Base-by-base conservation (phyloP, 1,140 invertebrate genomes). In the Cydia fagiglandana region DNA sequence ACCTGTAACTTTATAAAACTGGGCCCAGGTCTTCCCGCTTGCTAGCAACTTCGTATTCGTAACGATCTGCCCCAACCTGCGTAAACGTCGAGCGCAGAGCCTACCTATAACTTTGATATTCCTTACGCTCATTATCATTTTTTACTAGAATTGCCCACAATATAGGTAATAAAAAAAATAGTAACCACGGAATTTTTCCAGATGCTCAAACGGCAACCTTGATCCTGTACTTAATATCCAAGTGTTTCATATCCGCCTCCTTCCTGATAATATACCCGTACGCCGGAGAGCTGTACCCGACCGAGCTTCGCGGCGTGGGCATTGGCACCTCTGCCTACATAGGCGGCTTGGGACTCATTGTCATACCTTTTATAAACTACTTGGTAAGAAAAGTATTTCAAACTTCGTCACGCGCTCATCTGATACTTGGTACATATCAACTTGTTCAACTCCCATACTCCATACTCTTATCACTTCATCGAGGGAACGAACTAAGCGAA, bases 191-290 rank as follows among this genome's bases (percentile, higher is more conserved):
- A 53, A 77, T 24, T 83, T 75, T 94, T 95, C 79, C 88, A 97
- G 96, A 97, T 92, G 96, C 96, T 34, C 94, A 96, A 56, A 94
- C 93, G 15, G 93, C 95, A 80, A 97, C 96, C 5, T 87, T 98
- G 30, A 93, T 96, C 34, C 88, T 98, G 10, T 98, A 97, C 85
- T 93, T 98, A 12, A 93, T 98, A 80, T 98, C 97, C 2, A 98
- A 98, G 90, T 98, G 97, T 79, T 95, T 96, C 64, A 97, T 98
- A 88, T 98, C 97, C 0, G 97, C 97, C 5, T 97, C 97, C 0
- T 98, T 98, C 91, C 93, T 98, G 30, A 97, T 98, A 17, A 97
- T 98, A 77, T 98, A 98, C 90, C 96, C 97, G 1, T 98, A 98
- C 87, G 97, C 97, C 82, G 97, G 97, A 4, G 97, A 98, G 93